Evolutionary conservation across 1,140 invertebrate species (phyloP), one percentile per base, ranked within the genome.

Genomic region (Trachymyrmex septentrionalis): DNA sequence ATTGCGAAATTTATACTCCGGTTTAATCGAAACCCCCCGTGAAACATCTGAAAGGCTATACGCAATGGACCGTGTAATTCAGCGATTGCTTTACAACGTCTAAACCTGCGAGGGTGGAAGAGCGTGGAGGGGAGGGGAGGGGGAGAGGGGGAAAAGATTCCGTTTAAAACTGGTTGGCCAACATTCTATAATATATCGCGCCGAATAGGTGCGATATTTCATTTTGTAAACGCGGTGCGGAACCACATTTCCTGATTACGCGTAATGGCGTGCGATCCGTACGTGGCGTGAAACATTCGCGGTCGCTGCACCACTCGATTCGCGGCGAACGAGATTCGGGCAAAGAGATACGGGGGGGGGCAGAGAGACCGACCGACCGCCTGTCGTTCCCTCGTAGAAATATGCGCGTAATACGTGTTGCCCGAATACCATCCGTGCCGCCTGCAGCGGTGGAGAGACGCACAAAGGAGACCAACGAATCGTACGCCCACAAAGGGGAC

Each of bases 401-500:
- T 55, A 64, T 61, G 30, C 48, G 4, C 12, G 55, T 73, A 57
- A 75, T 50, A 77, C 9, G 44, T 55, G 16, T 63, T 71, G 44
- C 34, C 16, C 19, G 44, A n/a, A 61, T 48, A 63, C 19, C 14
- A 86, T 85, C 30, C 63, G 7, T 21, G 38, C 27, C 19, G 30
- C 9, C 19, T 44, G 38, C 38, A 44, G 61, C 27, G 27, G 5
- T n/a, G 16, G 16, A 21, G 64, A 73, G 34, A n/a, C n/a, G 2
- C 9, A 50, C 50, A 75, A 76, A 75, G 48, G 27, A 44, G 5
- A 10, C n/a, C 24, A 48, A 73, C 55, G 77, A 64, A 48, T 72
- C 50, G 66, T 85, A n/a, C 38, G 53, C 50, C 48, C 61, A 53
- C 88, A 85, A 85, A 81, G 48, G 2, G 30, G 27, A 27, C n/a